Base-by-base conservation (phyloP, 2,888 invertebrate genomes). In the Drepanosiphum platanoidis region DNA sequence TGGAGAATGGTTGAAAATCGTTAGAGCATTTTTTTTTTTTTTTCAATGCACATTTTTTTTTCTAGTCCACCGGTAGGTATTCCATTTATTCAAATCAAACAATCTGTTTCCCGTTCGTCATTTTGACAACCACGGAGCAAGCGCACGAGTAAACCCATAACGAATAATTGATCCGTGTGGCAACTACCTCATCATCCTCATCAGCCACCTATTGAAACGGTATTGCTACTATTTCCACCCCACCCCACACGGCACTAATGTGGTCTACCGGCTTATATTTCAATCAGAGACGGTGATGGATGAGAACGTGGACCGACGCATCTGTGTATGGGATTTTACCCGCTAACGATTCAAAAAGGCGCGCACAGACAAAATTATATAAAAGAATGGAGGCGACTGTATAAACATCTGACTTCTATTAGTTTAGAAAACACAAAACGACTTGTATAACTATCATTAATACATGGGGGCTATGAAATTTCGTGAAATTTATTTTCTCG, bases 211-310 rank as follows among this genome's bases (percentile, higher is more conserved):
- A 84, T 84, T 75, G 83, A 75, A 84, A 68, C 66, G 66, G 74
- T n/a, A 30, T 36, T 32, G 75, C 83, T 84, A 84, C 72, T 74
- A 74, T 74, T 64, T 64, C 82, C 34, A 83, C 64, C 61, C 74
- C 46, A 27, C 68, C 66, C 36, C 22, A 4, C 11, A 30, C n/a
- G n/a, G n/a, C 36, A 58, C 58, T 75, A 75, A 75, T 75, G 68
- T n/a, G 36, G 27, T 52, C 75, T 83, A 27, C 52, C 68, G 22
- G 75, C 52, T 84, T 75, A 84, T 84, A 77, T 84, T 84, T 84
- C 83, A 84, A 84, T 84, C 75, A 84, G 68, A 68, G 66, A 75
- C 74, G 46, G 75, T 84, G 75, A 84, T 84, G 75, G 83, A 84
- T 84, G 83, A 68, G 30, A 77, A 74, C 77, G n/a, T 46, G 46